phyloP scores from a whole-genome alignment of 2,888 invertebrate genomes.

The Drosophila infuscata region DNA sequence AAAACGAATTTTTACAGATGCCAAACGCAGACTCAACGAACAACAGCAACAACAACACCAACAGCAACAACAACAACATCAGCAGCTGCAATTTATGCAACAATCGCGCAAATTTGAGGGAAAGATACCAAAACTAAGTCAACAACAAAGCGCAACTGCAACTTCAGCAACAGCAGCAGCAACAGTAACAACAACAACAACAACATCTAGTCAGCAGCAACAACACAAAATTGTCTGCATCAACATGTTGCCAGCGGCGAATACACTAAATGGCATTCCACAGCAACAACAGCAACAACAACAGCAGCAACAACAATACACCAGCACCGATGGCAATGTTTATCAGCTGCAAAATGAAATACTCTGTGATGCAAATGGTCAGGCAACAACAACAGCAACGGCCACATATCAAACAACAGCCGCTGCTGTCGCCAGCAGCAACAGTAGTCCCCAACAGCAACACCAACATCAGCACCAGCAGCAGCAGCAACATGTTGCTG shows the following conservation, averaged over 20 bases:
- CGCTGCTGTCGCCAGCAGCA: slow-evolving; percentile 61
- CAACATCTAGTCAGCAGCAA: slow-evolving; percentile 55
- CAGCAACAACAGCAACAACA: slow-evolving; percentile 78
- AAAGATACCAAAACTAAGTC: slow-evolving; percentile 84
- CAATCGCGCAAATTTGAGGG: slow-evolving; percentile 84
- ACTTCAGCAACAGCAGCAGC: slow-evolving; percentile 47
- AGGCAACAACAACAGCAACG: slow-evolving; percentile 69
- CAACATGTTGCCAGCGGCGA: slow-evolving; percentile 82
- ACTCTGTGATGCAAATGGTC: slow-evolving; percentile 80
- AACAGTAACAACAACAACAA: slow-evolving; percentile 40
- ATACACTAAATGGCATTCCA: slow-evolving; percentile 81
- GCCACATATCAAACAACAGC: slow-evolving; percentile 69
- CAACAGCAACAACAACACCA: slow-evolving; percentile 21
- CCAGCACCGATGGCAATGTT: slow-evolving; percentile 81
- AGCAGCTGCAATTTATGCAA: slow-evolving; percentile 82
- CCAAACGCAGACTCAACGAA: slow-evolving; percentile 76
- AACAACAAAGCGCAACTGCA: slow-evolving; percentile 38
- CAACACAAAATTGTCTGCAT: slow-evolving; percentile 60
- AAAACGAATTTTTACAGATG: slow-evolving; percentile 68
- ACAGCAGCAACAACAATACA: slow-evolving; percentile 70
- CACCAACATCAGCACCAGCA: slow-evolving; percentile 53
- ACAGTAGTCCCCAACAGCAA: slow-evolving; percentile 60
- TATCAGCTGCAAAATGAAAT: slow-evolving; percentile 83
- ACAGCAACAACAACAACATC: slow-evolving; percentile 62
- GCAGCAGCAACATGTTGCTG: slow-evolving; percentile 60